Evolutionary conservation across 2,797 vertebrate species (phyloP), one percentile per base, ranked within the genome.

Genomic region (Danionella dracula): DNA sequence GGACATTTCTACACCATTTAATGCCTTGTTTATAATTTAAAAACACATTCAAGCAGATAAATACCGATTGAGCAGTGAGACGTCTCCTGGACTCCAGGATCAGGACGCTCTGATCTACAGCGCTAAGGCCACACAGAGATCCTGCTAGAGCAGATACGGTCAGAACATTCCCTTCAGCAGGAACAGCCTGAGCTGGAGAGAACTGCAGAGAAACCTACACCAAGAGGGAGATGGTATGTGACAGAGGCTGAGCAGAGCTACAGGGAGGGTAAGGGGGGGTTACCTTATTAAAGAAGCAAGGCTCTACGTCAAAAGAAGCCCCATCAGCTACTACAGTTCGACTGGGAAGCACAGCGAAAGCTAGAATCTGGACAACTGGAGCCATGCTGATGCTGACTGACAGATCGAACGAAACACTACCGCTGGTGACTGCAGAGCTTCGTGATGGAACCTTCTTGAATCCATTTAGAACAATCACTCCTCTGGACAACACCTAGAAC

Each of bases 61-160:
- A 20, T 10, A 95, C 94, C 63, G 71, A 80, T 1, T 79, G 66
- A 0, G 69, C 15, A 0, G 83, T 73, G 49, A 96, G 84, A 35
- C 82, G 83, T 0, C 82, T 72, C 46, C 87, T 87, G 0, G 90
- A 80, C 2, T 82, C 90, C 80, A 87, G 50, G 31, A 93, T 82
- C 41, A 89, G 82, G 59, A 96, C 81, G 0, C 93, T 95, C 70
- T 91, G 81, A 76, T 96, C 94, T 7, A 94, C 81, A 0, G 83
- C 87, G 0, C 85, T 87, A 13, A 96, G 55, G 0, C 89, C 93
- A 49, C 94, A 97, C 40, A 95, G 75, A 16, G 94, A 93, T 4
- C 75, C 61, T 0, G 88, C 83, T 2, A 83, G 72, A 41, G 90
- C 78, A 0, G 1, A 73, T 19, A 97, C 4, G 0, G 46, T 72